These are phyloP conservation scores for Sycophila sp. DNA, from an alignment of 1,140 invertebrate species.

Conservation along the genomic window DNA sequence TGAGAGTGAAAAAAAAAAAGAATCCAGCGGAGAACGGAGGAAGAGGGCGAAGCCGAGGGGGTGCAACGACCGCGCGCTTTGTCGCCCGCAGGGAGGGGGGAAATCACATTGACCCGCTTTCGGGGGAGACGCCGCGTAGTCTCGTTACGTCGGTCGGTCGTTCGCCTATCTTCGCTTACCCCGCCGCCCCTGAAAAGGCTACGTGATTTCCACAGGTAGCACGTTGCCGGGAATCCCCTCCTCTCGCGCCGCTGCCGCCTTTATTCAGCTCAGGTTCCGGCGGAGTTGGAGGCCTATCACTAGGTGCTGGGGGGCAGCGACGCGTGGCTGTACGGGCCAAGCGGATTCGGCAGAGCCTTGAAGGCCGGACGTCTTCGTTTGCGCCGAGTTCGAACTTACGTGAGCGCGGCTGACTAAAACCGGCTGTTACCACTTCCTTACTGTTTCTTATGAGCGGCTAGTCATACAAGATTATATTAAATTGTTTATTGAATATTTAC, in stretches of 20 bases:
- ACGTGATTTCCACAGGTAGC: conserved; percentile 37
- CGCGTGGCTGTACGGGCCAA: background rate
- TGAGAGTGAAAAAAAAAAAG: too few relatives aligned
- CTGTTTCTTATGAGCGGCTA: too few relatives aligned
- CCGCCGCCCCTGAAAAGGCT: background rate
- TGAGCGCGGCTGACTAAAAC: too few relatives aligned
- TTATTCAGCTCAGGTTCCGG: conserved; percentile 30
- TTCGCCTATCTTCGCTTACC: conserved; percentile 3
- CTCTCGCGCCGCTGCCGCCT: background rate
- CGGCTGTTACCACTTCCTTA: too few relatives aligned
- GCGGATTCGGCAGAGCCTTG: background rate
- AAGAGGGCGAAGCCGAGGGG: background rate
- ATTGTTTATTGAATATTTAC: too few relatives aligned
- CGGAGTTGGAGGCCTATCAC: conserved; percentile 2
- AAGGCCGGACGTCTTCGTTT: background rate
- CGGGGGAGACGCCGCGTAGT: background rate
- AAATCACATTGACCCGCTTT: conserved; percentile 35
- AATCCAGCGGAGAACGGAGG: background rate
- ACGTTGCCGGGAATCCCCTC: background rate
- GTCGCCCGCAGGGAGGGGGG: background rate
- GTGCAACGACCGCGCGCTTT: conserved; percentile 24
- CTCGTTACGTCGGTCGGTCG: conserved; percentile 27
- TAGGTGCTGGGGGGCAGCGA: background rate
- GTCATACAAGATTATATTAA: too few relatives aligned
- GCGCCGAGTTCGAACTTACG: too few relatives aligned